phyloP scores from a whole-genome alignment of 2,888 invertebrate species.

The Meloe dianella region DNA sequence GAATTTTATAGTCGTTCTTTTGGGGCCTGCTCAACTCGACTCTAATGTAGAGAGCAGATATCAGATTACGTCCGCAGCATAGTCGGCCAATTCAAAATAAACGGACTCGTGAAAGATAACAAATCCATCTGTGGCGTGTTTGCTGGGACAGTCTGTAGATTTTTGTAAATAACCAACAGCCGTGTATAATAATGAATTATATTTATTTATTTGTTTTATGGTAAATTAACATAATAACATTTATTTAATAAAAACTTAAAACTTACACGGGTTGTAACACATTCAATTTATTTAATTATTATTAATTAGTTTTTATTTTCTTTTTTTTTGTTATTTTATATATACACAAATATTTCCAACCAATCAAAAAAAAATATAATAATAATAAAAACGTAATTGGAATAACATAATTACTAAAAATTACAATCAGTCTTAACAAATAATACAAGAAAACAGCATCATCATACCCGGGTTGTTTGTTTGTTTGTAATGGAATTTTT shows the following conservation, averaged over 20 bases:
- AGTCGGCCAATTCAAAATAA: too few relatives aligned
- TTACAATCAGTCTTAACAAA: slow-evolving; percentile 57
- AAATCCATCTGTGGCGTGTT: too few relatives aligned
- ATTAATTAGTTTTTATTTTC: not conserved
- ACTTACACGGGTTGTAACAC: slow-evolving; percentile 39
- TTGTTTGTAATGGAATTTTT: slow-evolving; percentile 15
- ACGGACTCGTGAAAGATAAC: too few relatives aligned
- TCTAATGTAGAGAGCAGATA: too few relatives aligned
- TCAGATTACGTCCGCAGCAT: too few relatives aligned
- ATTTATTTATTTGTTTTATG: slow-evolving; percentile 54
- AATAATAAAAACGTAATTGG: slow-evolving; percentile 32
- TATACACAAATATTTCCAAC: slow-evolving; percentile 32
- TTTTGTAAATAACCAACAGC: not conserved
- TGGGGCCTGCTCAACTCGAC: too few relatives aligned
- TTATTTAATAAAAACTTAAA: slow-evolving; percentile 42
- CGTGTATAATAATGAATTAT: slow-evolving; percentile 51
- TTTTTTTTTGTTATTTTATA: not conserved
- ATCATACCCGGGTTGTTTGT: slow-evolving; percentile 34
- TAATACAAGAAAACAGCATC: slow-evolving; percentile 51
- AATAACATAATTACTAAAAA: slow-evolving; percentile 38
- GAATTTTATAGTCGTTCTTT: too few relatives aligned
- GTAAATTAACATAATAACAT: slow-evolving; percentile 50
- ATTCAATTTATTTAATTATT: slow-evolving; percentile 28
- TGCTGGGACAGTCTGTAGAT: not conserved
- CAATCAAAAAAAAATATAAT: slow-evolving; percentile 32